These are phyloP conservation scores for Halichondria panicea DNA, from an alignment of 37 sponge, comb jelly and placozoan species.

Conservation along the genomic window DNA sequence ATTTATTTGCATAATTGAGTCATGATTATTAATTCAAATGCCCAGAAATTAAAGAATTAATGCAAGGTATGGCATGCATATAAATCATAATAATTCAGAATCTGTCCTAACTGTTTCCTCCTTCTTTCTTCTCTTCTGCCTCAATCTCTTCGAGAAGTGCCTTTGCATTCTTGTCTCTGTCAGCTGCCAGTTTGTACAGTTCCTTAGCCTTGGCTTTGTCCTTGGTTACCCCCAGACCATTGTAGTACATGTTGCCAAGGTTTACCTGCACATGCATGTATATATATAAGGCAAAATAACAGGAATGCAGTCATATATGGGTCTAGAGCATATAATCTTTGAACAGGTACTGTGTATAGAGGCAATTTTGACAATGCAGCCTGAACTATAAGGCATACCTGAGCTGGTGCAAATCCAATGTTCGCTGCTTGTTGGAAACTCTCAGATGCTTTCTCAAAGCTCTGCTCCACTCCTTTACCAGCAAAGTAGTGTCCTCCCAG, in stretches of 20 bases:
- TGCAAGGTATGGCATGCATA: too few relatives aligned
- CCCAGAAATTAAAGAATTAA: too few relatives aligned
- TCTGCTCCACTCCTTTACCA: conserved; percentile 74
- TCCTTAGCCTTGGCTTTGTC: conserved; percentile 77
- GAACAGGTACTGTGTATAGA: too few relatives aligned
- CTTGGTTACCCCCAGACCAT: conserved; percentile 79
- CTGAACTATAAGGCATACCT: conserved; percentile 46
- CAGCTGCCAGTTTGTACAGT: conserved; percentile 66
- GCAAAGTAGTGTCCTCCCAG: conserved; percentile 79
- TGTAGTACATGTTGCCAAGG: conserved; percentile 90
- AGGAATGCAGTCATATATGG: too few relatives aligned
- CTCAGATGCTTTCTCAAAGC: conserved; percentile 73
- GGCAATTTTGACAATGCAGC: too few relatives aligned
- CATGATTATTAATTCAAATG: too few relatives aligned
- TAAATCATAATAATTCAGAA: too few relatives aligned
- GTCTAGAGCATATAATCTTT: too few relatives aligned
- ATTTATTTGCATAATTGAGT: too few relatives aligned
- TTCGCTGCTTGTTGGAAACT: conserved; percentile 69
- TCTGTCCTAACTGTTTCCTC: too few relatives aligned
- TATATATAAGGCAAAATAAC: too few relatives aligned
- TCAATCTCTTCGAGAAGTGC: conserved; percentile 61
- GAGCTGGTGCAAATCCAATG: conserved; percentile 75
- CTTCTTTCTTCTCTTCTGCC: conserved; percentile 57
- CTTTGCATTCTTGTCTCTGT: conserved; percentile 73
- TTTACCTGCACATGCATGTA: conserved; percentile 65